phyloP scores from a whole-genome alignment of 2,113 vertebrate genomes.

The Boleophthalmus pectinirostris region DNA sequence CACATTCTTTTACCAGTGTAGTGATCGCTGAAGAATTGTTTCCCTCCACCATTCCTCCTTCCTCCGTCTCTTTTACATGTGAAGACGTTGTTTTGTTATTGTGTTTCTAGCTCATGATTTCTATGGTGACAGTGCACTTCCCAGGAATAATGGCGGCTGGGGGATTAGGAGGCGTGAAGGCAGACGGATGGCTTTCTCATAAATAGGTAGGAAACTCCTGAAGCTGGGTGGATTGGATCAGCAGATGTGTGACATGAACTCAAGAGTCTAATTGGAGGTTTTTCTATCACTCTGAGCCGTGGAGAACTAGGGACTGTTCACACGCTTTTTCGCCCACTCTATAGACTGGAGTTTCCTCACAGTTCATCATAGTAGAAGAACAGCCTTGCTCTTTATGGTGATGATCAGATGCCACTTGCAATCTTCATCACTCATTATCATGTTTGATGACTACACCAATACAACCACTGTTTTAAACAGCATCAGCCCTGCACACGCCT shows the following conservation, averaged over 20 bases:
- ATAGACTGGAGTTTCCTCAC: slow-evolving; percentile 21
- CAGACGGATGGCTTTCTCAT: slow-evolving; percentile 78
- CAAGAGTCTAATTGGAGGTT: slow-evolving; percentile 67
- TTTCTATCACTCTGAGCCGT: slow-evolving; percentile 61
- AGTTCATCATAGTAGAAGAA: slow-evolving; percentile 20
- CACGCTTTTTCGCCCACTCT: slow-evolving; percentile 25
- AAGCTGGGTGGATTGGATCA: slow-evolving; percentile 73
- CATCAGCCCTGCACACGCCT: slow-evolving; percentile 40
- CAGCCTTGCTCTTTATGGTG: slow-evolving; percentile 18
- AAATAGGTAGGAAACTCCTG: slow-evolving; percentile 80
- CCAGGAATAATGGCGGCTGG: slow-evolving; percentile 76
- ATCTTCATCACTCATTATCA: slow-evolving; percentile 36
- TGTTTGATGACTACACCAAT: slow-evolving; percentile 44
- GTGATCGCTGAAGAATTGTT: slow-evolving; percentile 73
- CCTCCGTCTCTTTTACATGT: slow-evolving; percentile 36
- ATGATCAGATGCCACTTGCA: slow-evolving; percentile 51
- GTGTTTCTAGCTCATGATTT: slow-evolving; percentile 75
- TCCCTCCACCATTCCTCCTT: slow-evolving; percentile 49
- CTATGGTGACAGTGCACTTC: slow-evolving; percentile 80
- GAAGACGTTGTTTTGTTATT: slow-evolving; percentile 77
- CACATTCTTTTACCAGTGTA: slow-evolving; percentile 41
- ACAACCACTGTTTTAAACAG: slow-evolving; percentile 40
- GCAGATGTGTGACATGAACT: slow-evolving; percentile 76
- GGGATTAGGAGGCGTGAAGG: slow-evolving; percentile 78
- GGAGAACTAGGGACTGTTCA: slow-evolving; percentile 40